A percentile compares a stretch with the other conserved stretches of the same genome.
phyloP scores from a whole-genome alignment of 1,140 invertebrate species.

The Melipona quadrifasciata region DNA sequence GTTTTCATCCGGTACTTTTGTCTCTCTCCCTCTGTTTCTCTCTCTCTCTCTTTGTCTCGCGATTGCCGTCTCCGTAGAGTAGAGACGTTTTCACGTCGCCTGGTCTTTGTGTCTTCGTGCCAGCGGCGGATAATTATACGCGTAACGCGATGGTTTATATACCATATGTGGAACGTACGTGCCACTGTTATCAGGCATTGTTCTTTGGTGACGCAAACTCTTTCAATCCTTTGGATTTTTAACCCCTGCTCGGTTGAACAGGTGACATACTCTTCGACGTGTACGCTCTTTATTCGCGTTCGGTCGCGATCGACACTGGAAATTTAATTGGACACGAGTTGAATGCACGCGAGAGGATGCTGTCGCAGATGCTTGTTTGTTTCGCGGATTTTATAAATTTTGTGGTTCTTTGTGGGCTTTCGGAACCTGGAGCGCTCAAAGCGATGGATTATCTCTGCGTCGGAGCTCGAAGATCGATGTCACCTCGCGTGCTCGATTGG shows the following conservation, averaged over 20 bases:
- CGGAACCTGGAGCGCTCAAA: not conserved
- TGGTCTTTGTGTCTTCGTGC: slow-evolving; percentile 6
- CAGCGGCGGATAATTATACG: slow-evolving; percentile 17
- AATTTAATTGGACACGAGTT: not conserved
- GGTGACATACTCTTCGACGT: not conserved
- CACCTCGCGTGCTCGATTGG: no score
- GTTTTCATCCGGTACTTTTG: not conserved
- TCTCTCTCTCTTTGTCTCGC: no score
- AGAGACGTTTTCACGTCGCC: slow-evolving; percentile 18
- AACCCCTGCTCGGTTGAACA: no score
- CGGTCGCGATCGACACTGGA: no score
- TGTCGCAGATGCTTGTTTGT: not conserved
- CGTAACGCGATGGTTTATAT: not conserved
- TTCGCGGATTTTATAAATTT: not conserved
- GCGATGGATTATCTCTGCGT: not conserved
- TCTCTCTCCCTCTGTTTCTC: not conserved
- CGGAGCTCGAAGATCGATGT: no score
- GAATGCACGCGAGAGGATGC: not conserved
- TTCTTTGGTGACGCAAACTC: not conserved
- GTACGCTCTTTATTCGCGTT: not conserved
- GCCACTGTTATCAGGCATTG: not conserved
- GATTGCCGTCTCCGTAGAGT: not conserved
- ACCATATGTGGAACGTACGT: not conserved
- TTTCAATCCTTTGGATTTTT: slow-evolving; percentile 6
- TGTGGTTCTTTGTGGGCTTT: not conserved